Conservation (phyloP, 1,140 invertebrate genomes). For the Pinna nobilis region DNA sequence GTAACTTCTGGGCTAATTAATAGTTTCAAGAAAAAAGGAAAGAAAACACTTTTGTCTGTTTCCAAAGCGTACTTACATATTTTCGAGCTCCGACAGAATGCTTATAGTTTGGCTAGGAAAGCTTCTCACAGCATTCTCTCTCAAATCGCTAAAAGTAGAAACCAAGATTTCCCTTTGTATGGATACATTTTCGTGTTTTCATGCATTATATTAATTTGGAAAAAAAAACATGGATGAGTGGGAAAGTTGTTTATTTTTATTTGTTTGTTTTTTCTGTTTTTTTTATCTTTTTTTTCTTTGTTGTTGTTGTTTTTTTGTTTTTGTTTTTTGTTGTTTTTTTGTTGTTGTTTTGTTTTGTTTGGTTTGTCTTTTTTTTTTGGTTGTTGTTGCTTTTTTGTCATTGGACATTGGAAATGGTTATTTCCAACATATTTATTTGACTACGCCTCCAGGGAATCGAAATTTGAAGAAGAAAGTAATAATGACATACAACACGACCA, state of each 20-base stretch:
- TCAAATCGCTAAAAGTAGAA: not conserved
- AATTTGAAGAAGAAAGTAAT: too few relatives aligned
- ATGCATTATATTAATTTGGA: not conserved
- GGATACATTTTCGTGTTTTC: not conserved
- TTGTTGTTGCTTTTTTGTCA: too few relatives aligned
- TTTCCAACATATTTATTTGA: too few relatives aligned
- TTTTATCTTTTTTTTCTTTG: not conserved
- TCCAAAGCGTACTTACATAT: slow-evolving; percentile 14
- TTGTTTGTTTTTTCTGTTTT: not conserved
- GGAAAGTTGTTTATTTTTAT: not conserved
- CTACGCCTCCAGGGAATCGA: too few relatives aligned
- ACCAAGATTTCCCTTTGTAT: not conserved
- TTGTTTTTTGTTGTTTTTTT: not conserved
- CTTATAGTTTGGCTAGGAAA: not conserved
- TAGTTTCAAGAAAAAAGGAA: too few relatives aligned
- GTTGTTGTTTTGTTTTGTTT: too few relatives aligned
- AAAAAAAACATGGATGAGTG: not conserved
- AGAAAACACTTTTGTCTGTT: too few relatives aligned
- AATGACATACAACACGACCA: too few relatives aligned
- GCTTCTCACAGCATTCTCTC: not conserved
- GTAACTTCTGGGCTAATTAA: too few relatives aligned
- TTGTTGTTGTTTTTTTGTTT: not conserved
- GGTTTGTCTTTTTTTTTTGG: too few relatives aligned
- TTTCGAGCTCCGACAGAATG: not conserved
- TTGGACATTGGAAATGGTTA: too few relatives aligned